Percentiles rank a stretch among this genome's conserved stretches.
phyloP scores from a whole-genome alignment of 2,888 invertebrate species.

The Eristalis pertinax region DNA sequence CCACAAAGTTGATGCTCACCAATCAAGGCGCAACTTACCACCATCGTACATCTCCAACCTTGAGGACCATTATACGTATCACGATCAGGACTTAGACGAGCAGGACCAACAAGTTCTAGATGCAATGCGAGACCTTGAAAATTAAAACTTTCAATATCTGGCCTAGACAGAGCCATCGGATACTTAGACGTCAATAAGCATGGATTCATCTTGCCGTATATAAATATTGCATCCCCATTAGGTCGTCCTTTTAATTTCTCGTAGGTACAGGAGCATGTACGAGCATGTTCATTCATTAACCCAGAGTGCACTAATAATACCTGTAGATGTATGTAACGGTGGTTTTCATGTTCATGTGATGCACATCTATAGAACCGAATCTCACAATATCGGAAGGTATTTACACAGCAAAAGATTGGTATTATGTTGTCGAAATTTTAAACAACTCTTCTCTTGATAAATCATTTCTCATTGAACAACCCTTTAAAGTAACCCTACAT shows the following conservation, averaged over 20 bases:
- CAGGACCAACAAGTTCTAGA: conserved; percentile 3
- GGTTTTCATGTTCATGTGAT: conserved; percentile 13
- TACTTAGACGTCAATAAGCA: conserved; percentile 56
- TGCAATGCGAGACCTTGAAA: conserved; percentile 17
- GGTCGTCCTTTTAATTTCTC: conserved; percentile 45
- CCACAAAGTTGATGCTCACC: too few relatives aligned
- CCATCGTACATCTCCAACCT: conserved; percentile 14
- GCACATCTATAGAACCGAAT: conserved; percentile 20
- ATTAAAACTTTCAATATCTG: conserved; percentile 33
- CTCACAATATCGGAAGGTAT: conserved; percentile 24
- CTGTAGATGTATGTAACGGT: conserved; percentile 29
- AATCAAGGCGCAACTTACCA: conserved; percentile 5
- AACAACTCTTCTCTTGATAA: neutral
- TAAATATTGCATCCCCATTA: conserved; percentile 45
- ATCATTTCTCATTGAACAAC: conserved; percentile 14
- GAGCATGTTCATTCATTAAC: conserved; percentile 54
- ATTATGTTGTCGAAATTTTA: conserved; percentile 12
- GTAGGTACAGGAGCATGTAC: conserved; percentile 54
- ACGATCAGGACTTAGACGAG: neutral
- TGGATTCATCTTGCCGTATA: conserved; percentile 39
- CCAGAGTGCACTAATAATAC: conserved; percentile 40
- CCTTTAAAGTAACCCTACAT: conserved; percentile 7
- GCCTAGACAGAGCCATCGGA: conserved; percentile 48
- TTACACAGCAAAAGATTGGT: conserved; percentile 31
- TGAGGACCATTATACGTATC: neutral